Percentiles rank a stretch among this genome's conserved stretches.
Conservation (phyloP, 1,140 invertebrate species). For the Zaprionus ornatus region DNA sequence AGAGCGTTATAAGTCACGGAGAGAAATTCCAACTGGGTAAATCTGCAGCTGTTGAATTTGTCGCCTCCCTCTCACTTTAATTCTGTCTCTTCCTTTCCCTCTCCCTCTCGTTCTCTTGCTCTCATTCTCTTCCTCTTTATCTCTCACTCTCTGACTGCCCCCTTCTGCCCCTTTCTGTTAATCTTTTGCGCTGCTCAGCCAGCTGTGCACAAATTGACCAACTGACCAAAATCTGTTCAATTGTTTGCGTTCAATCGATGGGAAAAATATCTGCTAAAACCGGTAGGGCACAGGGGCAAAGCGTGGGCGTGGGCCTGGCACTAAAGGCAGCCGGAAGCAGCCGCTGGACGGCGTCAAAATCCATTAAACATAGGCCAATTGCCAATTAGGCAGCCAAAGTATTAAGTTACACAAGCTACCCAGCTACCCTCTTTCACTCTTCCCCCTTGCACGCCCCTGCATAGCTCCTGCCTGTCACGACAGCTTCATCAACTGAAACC, state of each 20-base stretch:
- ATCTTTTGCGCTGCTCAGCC: slow-evolving; percentile 15
- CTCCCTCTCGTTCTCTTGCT: not conserved
- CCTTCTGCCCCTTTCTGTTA: not conserved
- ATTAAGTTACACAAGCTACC: slow-evolving; percentile 50
- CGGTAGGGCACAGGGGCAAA: not conserved
- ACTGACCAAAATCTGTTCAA: slow-evolving; percentile 61
- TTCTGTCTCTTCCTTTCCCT: no score
- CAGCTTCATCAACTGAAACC: not conserved
- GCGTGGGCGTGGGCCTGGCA: not conserved
- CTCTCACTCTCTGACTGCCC: not conserved
- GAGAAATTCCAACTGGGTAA: not conserved
- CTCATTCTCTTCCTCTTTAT: not conserved
- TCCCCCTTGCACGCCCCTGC: slow-evolving; percentile 14
- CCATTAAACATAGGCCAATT: slow-evolving; percentile 69
- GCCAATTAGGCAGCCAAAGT: slow-evolving; percentile 69
- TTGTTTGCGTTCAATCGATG: slow-evolving; percentile 61
- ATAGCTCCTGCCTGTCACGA: not conserved
- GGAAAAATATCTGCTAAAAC: slow-evolving; percentile 46
- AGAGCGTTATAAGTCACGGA: slow-evolving; percentile 35
- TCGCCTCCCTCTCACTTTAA: not conserved
- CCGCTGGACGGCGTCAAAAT: slow-evolving; percentile 58
- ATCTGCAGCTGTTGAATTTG: slow-evolving; percentile 12
- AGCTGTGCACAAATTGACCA: slow-evolving; percentile 64
- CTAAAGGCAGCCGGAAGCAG: slow-evolving; percentile 47
- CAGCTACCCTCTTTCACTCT: slow-evolving; percentile 1